Percentiles rank a stretch among this genome's conserved stretches.
These are phyloP conservation scores for Euwallacea similis DNA, from an alignment of 1,140 invertebrate genomes.

Conservation along the genomic window DNA sequence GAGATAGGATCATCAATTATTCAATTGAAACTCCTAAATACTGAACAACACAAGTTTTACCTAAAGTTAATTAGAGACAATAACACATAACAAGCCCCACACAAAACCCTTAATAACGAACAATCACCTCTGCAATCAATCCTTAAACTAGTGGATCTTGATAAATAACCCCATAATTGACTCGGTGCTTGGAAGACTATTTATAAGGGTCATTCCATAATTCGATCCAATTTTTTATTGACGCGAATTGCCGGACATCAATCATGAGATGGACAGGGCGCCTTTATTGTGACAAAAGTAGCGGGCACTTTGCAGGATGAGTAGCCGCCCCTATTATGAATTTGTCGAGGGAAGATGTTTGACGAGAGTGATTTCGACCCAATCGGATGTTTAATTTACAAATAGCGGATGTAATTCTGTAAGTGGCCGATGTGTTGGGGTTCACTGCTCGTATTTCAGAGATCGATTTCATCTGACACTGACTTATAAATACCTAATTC, in stretches of 20 bases:
- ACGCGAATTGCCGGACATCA: conserved; percentile 13
- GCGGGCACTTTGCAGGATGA: conserved; percentile 29
- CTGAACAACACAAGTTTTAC: too few species aligned
- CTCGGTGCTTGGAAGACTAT: conserved; percentile 25
- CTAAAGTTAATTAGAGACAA: too few species aligned
- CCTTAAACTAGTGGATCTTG: conserved; percentile 23
- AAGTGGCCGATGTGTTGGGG: not conserved
- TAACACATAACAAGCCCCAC: too few species aligned
- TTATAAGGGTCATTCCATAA: conserved; percentile 35
- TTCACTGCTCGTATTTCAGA: not conserved
- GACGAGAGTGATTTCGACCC: conserved; percentile 6
- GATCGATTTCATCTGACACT: too few species aligned
- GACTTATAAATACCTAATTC: too few species aligned
- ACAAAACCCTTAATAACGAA: not conserved
- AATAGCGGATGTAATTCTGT: not conserved
- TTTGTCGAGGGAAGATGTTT: conserved; percentile 7
- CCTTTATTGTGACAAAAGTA: conserved; percentile 29
- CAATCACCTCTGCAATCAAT: conserved; percentile 22
- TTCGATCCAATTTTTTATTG: conserved; percentile 22
- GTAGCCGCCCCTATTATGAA: conserved; percentile 21
- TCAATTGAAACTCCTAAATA: too few species aligned
- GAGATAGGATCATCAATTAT: too few species aligned
- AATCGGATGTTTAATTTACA: not conserved
- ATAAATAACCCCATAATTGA: conserved; percentile 34
- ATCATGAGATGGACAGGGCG: conserved; percentile 25